These are phyloP conservation scores for Sipha maydis DNA, from an alignment of 2,888 invertebrate genomes.

Conservation along the genomic window DNA sequence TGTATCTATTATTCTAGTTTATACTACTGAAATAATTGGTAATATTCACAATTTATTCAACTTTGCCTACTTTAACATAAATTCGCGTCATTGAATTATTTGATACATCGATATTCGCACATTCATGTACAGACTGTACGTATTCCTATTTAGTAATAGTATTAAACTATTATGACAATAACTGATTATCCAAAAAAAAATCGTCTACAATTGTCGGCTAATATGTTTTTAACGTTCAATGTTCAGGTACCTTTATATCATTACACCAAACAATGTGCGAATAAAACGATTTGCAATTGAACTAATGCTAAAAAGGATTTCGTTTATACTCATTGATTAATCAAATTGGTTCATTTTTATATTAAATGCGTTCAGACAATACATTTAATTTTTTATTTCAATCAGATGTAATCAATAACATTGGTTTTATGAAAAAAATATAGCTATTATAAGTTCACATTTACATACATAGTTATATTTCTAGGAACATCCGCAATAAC, in stretches of 20 bases:
- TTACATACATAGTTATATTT: not conserved
- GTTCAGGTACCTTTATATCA: not conserved
- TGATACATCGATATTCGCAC: no score
- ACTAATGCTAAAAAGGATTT: not conserved
- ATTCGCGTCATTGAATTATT: no score
- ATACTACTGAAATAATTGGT: no score
- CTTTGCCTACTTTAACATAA: no score
- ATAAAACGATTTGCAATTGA: not conserved
- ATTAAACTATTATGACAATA: no score
- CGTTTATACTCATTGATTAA: not conserved
- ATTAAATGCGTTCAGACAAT: not conserved
- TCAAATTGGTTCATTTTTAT: not conserved
- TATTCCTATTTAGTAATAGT: no score
- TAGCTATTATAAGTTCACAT: not conserved
- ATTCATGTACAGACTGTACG: no score
- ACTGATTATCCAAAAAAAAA: no score
- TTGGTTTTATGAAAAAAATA: not conserved
- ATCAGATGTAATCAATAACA: not conserved
- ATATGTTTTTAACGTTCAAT: not conserved
- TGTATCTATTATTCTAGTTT: no score
- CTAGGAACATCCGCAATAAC: not conserved
- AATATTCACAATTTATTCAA: no score
- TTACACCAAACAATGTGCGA: not conserved
- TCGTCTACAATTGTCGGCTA: no score
- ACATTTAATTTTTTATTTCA: not conserved